Evolutionary conservation across 2,797 vertebrate genomes (phyloP), one percentile per base, ranked within the genome.

Genomic region (Propithecus perrieri): DNA sequence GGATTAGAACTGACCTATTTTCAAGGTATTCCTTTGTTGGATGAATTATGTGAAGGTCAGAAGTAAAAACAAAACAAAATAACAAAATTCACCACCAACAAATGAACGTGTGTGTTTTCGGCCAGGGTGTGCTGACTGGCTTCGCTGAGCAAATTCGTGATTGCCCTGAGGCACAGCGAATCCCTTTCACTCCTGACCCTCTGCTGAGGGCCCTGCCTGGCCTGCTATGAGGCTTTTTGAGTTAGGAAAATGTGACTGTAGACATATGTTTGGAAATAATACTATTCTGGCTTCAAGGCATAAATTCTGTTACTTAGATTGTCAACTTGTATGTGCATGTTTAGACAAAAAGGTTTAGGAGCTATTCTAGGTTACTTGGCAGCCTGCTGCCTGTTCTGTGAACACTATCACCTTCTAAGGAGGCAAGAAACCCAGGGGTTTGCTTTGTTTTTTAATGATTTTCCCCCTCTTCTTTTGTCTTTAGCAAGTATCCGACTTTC

Each of bases 1-100:
- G 6, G 24, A 69, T 43, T 85, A 33, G 41, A 91, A 75, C 30
- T 89, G 74, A 95, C 48, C 75, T 80, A 50, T 38, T 89, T 95
- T 55, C 33, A 71, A 80, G 20, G 17, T 72, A 41, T 84, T 80
- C 8, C n/a, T 84, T 78, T 84, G 35, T 84, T 83, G 48, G 91
- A 85, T 78, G 41, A 93, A 76, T 94, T 96, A 50, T 35, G 41
- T 38, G 74, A 93, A 94, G 94, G 85, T 93, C 33, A 95, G 76
- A 87, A 74, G 63, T 86, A 46, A 78, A 53, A 33, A 83, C 2
- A 18, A 43, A 69, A 55, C n/a, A 41, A 30, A 80, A 71, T 18
- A 46, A 48, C n/a, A 55, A 53, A 78, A 55, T n/a, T 17, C 63
- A 8, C 14, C 61, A 18, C 7, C 33, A 57, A 53, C 17, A 86